These are phyloP conservation scores for Chaetodon trifascialis DNA, from an alignment of 2,113 vertebrate species.

Conservation along the genomic window DNA sequence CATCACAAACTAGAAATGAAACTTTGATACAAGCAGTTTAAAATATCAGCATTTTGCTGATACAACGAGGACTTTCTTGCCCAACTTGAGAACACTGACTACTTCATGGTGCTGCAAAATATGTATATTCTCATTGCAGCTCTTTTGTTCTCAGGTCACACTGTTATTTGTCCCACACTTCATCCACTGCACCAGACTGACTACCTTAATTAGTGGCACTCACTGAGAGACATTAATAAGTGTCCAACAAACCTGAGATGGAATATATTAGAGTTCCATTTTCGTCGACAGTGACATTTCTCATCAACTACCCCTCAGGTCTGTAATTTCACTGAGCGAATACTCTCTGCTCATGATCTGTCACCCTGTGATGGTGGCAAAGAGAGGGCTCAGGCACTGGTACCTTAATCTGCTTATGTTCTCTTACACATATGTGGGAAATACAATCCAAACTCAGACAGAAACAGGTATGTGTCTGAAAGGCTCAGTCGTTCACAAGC, in stretches of 20 bases:
- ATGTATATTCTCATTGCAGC: constrained; percentile 51
- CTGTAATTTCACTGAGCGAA: constrained; percentile 67
- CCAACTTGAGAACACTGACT: constrained; percentile 25
- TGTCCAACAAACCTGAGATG: constrained; percentile 73
- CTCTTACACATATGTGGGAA: not conserved
- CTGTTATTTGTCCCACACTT: constrained; percentile 74
- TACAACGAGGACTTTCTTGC: constrained; percentile 33
- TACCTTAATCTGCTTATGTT: constrained; percentile 7
- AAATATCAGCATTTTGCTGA: constrained; percentile 12
- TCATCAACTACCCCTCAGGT: constrained; percentile 72
- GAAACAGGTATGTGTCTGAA: not conserved
- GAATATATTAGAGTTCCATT: constrained; percentile 81
- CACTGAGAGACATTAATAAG: constrained; percentile 77
- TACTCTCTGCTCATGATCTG: constrained; percentile 49
- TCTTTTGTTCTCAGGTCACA: constrained; percentile 72
- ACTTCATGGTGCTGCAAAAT: constrained; percentile 49
- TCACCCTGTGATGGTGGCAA: constrained; percentile 25
- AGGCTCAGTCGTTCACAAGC: too few species aligned
- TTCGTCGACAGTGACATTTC: constrained; percentile 76
- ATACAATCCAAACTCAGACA: not conserved
- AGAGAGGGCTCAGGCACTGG: not conserved
- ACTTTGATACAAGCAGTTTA: not conserved
- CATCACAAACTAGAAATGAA: not conserved
- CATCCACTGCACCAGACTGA: constrained; percentile 63
- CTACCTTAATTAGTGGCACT: constrained; percentile 78